Evolutionary conservation across 2,888 invertebrate genomes (phyloP).

Genomic region (Neria commutata): DNA sequence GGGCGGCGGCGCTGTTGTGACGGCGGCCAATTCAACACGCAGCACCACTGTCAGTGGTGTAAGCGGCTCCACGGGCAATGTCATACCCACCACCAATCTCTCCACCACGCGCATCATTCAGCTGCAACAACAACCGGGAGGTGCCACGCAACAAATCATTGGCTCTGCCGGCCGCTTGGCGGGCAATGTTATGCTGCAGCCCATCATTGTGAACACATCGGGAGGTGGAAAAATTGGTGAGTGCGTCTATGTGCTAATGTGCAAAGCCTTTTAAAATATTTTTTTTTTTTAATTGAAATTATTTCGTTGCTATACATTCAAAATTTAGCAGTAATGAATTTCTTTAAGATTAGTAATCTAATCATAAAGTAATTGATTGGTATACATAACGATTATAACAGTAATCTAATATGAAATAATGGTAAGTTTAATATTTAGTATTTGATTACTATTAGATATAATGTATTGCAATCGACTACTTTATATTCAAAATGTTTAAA

Average conservation of each 20-base stretch:
- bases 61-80: conserved; percentile 36
- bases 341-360: too few relatives aligned
- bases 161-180: conserved; percentile 54
- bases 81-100: conserved; percentile 52
- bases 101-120: conserved; percentile 60
- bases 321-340: background rate
- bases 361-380: too few relatives aligned
- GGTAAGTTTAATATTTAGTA: too few relatives aligned
- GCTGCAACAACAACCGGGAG: conserved; percentile 57
- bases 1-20: conserved; percentile 41
- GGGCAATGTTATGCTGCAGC: conserved; percentile 60
- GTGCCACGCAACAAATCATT: conserved; percentile 55
- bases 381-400: too few relatives aligned
- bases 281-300: background rate
- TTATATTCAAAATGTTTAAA: too few relatives aligned
- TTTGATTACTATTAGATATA: too few relatives aligned
- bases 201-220: conserved; percentile 58
- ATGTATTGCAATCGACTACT: too few relatives aligned
- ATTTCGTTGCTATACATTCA: background rate
- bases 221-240: conserved; percentile 54
- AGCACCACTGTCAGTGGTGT: conserved; percentile 36
- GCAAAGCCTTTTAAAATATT: background rate
- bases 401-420: too few relatives aligned
- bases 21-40: conserved; percentile 38
- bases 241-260: conserved; percentile 16